Evolutionary conservation across 2,113 vertebrate genomes (phyloP), one percentile per base, ranked within the genome.

Genomic region (Coturnix japonica): DNA sequence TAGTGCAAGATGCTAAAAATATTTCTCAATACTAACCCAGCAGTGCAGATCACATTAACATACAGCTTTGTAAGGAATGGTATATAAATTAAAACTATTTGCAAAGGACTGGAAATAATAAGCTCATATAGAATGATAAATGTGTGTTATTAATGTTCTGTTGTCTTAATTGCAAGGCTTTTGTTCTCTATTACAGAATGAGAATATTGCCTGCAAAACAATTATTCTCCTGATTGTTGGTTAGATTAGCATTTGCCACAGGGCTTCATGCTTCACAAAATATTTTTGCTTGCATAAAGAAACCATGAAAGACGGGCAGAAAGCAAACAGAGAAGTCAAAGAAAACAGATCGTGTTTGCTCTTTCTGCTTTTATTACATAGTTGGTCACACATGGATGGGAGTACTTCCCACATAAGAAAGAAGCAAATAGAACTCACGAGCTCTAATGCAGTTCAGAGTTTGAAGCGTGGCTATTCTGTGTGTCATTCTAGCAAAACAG

Each of bases 41-140:
- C 49, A 93, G 47, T 57, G 65, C n/a, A 84, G 85, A 91, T 84
- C 88, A 75, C 66, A 94, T 91, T 95, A 95, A 94, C 63, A 95
- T 90, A 95, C 30, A 90, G 86, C 33, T 84, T 86, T 78, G 30
- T 33, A 61, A 86, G 73, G 66, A 90, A 78, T 66, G 82, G 65
- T 95, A 90, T 91, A 95, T 95, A 95, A 95, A 95, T 95, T 93
- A 93, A 83, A 79, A 91, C 73, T 91, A 81, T 95, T 91, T 94
- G 88, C 77, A 65, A 91, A 94, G n/a, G 74, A 81, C 49, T 95
- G 61, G 63, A 95, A 91, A 93, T 95, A 95, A 95, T 95, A 95
- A 95, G 83, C 88, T 95, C 92, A 94, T 95, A 95, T 91, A 95
- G 77, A 94, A 91, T 95, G 92, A 95, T 95, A 95, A 96, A 96